Percentiles rank a stretch among this genome's conserved stretches.
Conservation (phyloP, 1,140 invertebrate genomes). For the Drosophila nigrodunni region DNA sequence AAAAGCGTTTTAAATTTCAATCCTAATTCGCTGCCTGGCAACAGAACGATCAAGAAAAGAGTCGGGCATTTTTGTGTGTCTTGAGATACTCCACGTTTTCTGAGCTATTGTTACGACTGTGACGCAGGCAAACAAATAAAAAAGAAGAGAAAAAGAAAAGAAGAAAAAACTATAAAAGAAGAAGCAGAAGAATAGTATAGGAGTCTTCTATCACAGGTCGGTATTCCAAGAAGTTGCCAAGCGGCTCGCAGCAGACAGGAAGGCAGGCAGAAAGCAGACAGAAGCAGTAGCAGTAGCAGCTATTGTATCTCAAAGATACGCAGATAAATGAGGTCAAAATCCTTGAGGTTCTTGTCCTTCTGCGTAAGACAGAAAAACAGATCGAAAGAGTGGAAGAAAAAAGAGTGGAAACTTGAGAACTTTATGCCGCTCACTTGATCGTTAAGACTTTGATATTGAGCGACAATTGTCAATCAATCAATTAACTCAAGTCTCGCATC, state of each 20-base stretch:
- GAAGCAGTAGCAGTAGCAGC: not conserved
- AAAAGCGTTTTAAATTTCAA: constrained; percentile 63
- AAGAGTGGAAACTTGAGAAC: not conserved
- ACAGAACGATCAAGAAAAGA: constrained; percentile 8
- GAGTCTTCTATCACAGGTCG: constrained; percentile 50
- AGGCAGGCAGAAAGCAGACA: not conserved
- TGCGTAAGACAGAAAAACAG: constrained; percentile 23
- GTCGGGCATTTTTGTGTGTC: constrained; percentile 7
- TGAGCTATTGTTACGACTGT: constrained; percentile 6
- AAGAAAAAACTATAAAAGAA: not conserved
- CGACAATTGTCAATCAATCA: constrained; percentile 66
- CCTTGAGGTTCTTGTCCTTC: constrained; percentile 84
- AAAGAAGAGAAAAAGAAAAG: constrained; percentile 26
- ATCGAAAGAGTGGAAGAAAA: not conserved
- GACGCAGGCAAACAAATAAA: constrained; percentile 36
- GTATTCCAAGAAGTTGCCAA: constrained; percentile 63
- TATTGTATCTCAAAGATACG: constrained; percentile 49
- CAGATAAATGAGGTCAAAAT: constrained; percentile 80
- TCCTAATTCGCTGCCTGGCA: constrained; percentile 23
- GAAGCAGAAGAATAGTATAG: not conserved
- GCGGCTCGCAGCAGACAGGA: constrained; percentile 34
- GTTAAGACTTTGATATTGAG: constrained; percentile 56
- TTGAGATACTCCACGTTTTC: not conserved
- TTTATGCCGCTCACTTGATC: not conserved
- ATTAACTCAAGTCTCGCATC: constrained; percentile 33